These are phyloP conservation scores for Tokudaia tokunoshimensis DNA, from an alignment of 2,797 vertebrate genomes.

Conservation along the genomic window DNA sequence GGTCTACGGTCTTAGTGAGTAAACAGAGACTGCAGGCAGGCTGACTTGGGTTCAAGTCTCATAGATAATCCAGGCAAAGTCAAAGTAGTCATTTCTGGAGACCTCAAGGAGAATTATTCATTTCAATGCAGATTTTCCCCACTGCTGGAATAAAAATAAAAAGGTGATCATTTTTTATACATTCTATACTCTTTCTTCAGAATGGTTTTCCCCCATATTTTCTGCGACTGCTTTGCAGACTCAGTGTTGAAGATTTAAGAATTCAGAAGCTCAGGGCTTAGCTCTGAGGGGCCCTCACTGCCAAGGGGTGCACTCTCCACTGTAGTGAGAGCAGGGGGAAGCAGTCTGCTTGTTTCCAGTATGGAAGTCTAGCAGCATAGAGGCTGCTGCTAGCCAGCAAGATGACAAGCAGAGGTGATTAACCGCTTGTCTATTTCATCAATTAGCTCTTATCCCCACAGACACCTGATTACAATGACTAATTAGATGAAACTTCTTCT, in stretches of 20 bases:
- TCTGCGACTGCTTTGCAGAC: not conserved
- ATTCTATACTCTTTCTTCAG: not conserved
- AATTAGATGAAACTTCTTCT: constrained; percentile 71
- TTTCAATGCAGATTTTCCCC: not conserved
- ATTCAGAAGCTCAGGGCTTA: not conserved
- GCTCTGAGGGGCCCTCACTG: not conserved
- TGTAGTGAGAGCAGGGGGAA: not conserved
- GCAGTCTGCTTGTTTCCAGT: not conserved
- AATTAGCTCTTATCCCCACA: constrained; percentile 65
- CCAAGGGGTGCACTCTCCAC: not conserved
- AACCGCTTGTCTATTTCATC: constrained; percentile 52
- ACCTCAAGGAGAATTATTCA: not conserved
- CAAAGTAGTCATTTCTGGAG: not conserved
- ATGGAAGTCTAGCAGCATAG: not conserved
- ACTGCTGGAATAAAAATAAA: not conserved
- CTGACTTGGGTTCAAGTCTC: not conserved
- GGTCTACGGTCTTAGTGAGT: not conserved
- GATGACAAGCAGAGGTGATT: constrained; percentile 47
- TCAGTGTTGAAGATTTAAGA: not conserved
- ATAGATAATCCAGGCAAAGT: not conserved
- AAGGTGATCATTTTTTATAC: not conserved
- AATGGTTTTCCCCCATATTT: not conserved
- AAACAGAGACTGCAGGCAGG: not conserved
- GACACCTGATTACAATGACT: constrained; percentile 70
- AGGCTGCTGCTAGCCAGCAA: not conserved